These are phyloP conservation scores for Pyrocephalus nanus DNA, from an alignment of 2,797 vertebrate species.

Conservation along the genomic window DNA sequence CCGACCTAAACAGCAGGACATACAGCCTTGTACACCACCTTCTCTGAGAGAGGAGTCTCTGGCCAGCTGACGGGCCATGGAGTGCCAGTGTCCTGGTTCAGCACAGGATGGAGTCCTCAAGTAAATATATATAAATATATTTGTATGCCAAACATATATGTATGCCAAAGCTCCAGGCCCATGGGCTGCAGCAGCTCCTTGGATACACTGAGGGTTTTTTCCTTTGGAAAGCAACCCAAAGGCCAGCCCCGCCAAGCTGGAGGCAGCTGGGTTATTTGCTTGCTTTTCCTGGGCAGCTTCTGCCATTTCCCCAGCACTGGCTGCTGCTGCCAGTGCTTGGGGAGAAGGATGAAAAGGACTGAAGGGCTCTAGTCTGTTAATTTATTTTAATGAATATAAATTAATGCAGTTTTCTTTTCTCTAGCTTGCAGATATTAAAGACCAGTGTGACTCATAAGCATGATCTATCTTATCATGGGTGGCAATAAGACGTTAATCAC, in stretches of 20 bases:
- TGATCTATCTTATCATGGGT: background rate
- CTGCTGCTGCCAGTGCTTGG: background rate
- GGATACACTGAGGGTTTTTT: background rate
- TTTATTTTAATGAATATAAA: conserved; percentile 36
- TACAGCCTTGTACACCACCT: rapidly evolving
- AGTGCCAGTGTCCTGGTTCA: background rate
- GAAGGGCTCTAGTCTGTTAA: background rate
- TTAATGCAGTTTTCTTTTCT: conserved; percentile 33
- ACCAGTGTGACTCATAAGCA: background rate
- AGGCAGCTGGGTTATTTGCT: background rate
- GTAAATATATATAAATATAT: background rate
- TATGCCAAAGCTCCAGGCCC: background rate
- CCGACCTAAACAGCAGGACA: background rate
- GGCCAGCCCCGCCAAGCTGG: background rate
- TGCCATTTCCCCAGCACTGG: background rate
- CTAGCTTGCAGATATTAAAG: conserved; percentile 21
- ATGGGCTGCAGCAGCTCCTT: background rate
- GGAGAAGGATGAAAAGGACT: background rate
- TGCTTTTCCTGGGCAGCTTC: background rate
- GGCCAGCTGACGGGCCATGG: rapidly evolving
- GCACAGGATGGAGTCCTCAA: background rate
- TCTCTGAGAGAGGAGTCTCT: background rate
- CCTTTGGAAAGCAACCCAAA: background rate
- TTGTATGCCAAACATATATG: too few relatives aligned
- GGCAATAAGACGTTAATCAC: background rate